Conservation (phyloP, 1,140 invertebrate genomes). For the Brachystomella parvula region DNA sequence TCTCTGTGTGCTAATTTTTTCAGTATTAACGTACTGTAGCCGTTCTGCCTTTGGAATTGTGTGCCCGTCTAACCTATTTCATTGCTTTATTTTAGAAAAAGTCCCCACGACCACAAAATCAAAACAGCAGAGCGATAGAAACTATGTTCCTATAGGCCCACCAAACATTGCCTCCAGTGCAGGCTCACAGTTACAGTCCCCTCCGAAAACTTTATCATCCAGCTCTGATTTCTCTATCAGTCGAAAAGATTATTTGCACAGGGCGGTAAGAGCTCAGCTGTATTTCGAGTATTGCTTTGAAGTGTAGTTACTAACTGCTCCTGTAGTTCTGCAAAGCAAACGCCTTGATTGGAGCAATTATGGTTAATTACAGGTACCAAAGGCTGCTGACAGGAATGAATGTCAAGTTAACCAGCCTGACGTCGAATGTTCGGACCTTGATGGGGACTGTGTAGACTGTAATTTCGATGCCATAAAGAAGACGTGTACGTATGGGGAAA, state of each 20-base stretch:
- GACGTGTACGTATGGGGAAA: conserved; percentile 46
- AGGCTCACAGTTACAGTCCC: neutral
- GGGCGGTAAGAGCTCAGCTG: neutral
- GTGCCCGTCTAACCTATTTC: too few relatives aligned
- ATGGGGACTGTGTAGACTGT: conserved; percentile 45
- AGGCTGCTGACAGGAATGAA: conserved; percentile 2
- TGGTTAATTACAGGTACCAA: neutral
- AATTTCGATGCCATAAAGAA: conserved; percentile 41
- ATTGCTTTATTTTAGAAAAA: too few relatives aligned
- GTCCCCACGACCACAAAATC: too few relatives aligned
- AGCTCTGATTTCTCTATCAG: neutral
- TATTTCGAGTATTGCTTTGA: neutral
- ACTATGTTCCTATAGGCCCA: neutral
- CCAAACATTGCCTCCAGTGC: conserved; percentile 1
- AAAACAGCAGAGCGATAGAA: too few relatives aligned
- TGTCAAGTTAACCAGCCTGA: conserved; percentile 27
- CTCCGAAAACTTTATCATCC: neutral
- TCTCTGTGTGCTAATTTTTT: too few relatives aligned
- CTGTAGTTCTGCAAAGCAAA: neutral
- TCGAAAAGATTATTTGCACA: neutral
- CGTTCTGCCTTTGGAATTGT: too few relatives aligned
- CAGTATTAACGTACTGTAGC: too few relatives aligned
- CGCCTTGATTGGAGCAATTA: neutral
- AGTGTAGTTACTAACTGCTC: neutral
- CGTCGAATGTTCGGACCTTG: conserved; percentile 39